phyloP scores from a whole-genome alignment of 2,113 vertebrate genomes.

The Lagopus muta region DNA sequence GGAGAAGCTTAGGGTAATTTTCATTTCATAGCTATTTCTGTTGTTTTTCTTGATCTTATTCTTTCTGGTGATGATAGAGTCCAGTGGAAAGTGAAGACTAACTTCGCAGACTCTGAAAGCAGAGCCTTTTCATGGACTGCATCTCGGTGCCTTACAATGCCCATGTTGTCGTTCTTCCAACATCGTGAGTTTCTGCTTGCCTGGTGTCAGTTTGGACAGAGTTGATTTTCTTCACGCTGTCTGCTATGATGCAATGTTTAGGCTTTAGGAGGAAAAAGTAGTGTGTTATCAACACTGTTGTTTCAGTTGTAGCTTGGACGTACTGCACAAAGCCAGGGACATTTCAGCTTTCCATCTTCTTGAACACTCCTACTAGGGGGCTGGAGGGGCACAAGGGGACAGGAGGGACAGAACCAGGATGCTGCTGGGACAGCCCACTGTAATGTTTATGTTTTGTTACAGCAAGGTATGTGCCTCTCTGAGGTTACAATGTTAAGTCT shows the following conservation, averaged over 20 bases:
- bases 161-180: not conserved
- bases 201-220: not conserved
- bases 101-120: not conserved
- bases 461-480: not conserved
- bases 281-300: not conserved
- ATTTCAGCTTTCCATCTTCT: not conserved
- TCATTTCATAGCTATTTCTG: not conserved
- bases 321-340: not conserved
- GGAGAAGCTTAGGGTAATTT: not conserved
- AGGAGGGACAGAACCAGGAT: not conserved
- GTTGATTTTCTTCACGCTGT: not conserved
- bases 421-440: not conserved
- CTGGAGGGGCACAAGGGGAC: no score
- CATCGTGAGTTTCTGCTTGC: not conserved
- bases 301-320: not conserved
- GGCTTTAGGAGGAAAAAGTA: not conserved
- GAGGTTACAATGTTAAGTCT: not conserved
- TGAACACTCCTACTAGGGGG: not conserved
- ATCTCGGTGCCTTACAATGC: not conserved
- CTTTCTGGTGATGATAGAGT: not conserved
- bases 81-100: not conserved
- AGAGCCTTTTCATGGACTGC: not conserved
- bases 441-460: not conserved
- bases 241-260: not conserved
- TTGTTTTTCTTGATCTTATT: not conserved